Evolutionary conservation across 2,888 invertebrate species (phyloP), one percentile per base, ranked within the genome.

Genomic region (Coelogynopora nodosa): DNA sequence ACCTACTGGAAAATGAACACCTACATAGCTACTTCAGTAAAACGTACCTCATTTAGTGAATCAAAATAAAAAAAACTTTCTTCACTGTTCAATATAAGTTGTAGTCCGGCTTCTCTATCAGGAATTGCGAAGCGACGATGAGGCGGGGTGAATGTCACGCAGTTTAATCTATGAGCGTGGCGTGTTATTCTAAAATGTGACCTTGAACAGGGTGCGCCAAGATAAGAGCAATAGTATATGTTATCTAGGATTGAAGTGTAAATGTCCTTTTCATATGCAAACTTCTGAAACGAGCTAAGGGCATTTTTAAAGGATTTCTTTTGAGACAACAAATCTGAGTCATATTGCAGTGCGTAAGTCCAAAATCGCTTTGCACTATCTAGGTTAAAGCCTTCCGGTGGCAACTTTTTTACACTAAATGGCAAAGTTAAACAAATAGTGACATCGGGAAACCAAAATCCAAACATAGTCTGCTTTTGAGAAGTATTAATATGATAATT

Each of bases 321-420:
- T 23, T 74, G 74, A 26, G 2, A n/a, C 74, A 74, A 23, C 2
- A 74, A 5, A 5, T 10, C 5, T 23, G 5, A n/a, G 74, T 74
- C 27, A 74, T 13, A 74, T 23, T 74, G 18, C 74, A 74, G 5
- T 2, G 74, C 74, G 74, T 74, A 74, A 23, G 5, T 74, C 74
- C 74, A 74, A 26, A 74, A 74, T 74, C 74, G 74, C 27, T 74
- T 74, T 5, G n/a, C n/a, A n/a, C n/a, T n/a, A n/a, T n/a, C n/a
- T n/a, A n/a, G n/a, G n/a, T n/a, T n/a, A n/a, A n/a, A n/a, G n/a
- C n/a, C n/a, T n/a, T n/a, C n/a, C n/a, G n/a, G n/a, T n/a, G n/a
- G n/a, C n/a, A n/a, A n/a, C n/a, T n/a, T n/a, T n/a, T n/a, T n/a
- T n/a, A n/a, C n/a, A n/a, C n/a, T n/a, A n/a, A n/a, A n/a, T n/a